Conservation (phyloP, 2,888 invertebrate genomes). For the Nephrotoma guestfalica region DNA sequence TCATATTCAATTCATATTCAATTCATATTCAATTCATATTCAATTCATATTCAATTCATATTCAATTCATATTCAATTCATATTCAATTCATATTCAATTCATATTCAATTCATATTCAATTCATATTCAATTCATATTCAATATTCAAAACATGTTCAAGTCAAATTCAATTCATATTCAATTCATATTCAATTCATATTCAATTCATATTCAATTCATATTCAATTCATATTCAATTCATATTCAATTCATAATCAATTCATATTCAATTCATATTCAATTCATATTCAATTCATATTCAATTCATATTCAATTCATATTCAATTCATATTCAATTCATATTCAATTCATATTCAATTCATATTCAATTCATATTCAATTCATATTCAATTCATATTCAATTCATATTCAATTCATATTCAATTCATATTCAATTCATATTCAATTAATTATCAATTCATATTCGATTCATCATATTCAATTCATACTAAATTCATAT, state of each 20-base stretch:
- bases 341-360: background rate
- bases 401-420: background rate
- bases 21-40: background rate
- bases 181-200: background rate
- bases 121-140: background rate
- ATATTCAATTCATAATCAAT: background rate
- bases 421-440: background rate
- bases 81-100: background rate
- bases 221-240: background rate
- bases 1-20: background rate
- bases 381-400: background rate
- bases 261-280: background rate
- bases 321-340: background rate
- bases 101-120: background rate
- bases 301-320: background rate
- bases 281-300: background rate
- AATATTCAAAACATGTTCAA: background rate
- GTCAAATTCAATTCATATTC: background rate
- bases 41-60: background rate
- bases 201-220: background rate
- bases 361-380: background rate
- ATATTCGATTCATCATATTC: background rate
- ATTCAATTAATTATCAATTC: background rate
- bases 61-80: background rate
- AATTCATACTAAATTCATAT: background rate